Evolutionary conservation across 2,113 vertebrate species (phyloP).

Genomic region (Pangasianodon hypophthalmus): DNA sequence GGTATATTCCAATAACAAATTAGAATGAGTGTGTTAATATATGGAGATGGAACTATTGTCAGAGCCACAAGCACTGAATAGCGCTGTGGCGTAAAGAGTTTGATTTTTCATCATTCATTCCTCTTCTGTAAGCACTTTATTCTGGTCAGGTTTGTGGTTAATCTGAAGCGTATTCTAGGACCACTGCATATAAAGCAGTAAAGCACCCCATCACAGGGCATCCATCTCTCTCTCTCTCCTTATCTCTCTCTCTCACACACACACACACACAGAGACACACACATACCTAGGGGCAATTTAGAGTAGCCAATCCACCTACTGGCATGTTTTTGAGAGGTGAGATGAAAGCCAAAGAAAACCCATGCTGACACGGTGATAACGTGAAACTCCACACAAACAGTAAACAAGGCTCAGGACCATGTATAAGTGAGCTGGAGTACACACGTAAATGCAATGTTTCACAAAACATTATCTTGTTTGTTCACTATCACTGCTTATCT

Average conservation of each 20-base stretch:
- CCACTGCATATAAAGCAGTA: slow-evolving; percentile 18
- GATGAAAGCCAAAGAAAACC: neutral
- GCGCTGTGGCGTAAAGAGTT: neutral
- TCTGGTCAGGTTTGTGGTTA: slow-evolving; percentile 9
- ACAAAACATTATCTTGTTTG: neutral
- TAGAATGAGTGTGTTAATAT: neutral
- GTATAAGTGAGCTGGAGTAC: neutral
- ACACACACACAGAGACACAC: neutral
- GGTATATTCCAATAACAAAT: neutral
- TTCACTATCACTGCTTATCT: neutral
- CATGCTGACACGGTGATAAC: slow-evolving; percentile 4
- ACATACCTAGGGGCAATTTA: neutral
- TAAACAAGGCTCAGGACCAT: neutral
- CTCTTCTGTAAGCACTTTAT: slow-evolving; percentile 1
- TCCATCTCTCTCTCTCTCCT: neutral
- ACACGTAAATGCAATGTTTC: neutral
- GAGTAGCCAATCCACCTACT: slow-evolving; percentile 5
- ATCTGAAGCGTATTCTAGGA: neutral
- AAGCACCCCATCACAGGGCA: neutral
- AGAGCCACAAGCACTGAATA: neutral
- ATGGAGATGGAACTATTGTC: neutral
- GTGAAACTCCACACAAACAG: neutral
- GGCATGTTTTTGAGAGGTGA: slow-evolving; percentile 4
- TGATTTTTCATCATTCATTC: neutral
- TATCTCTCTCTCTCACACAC: neutral